Evolutionary conservation across 2,888 invertebrate species (phyloP).

Genomic region (Gerosis bhagava): DNA sequence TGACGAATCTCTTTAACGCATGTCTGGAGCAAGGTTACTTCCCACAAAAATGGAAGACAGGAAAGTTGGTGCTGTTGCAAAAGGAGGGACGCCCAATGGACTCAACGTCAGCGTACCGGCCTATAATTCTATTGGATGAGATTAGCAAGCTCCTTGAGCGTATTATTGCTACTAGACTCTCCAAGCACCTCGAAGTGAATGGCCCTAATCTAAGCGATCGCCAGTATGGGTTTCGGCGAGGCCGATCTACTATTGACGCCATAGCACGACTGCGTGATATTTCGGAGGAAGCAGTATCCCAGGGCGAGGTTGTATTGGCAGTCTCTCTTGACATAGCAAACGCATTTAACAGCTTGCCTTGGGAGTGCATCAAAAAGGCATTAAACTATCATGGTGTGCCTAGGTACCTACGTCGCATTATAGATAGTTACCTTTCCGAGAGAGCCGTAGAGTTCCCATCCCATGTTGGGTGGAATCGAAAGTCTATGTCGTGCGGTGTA

Average conservation of each 20-base stretch:
- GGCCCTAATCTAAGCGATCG: too few species aligned
- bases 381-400: constrained; percentile 25
- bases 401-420: too few species aligned
- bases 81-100: neutral
- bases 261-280: constrained; percentile 3
- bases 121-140: neutral
- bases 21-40: neutral
- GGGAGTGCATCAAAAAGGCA: constrained; percentile 24
- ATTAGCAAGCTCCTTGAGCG: neutral
- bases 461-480: too few species aligned
- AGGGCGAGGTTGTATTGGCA: constrained; percentile 26
- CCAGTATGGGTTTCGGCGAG: too few species aligned
- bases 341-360: constrained; percentile 34
- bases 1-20: too few species aligned
- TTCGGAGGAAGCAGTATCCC: constrained; percentile 18
- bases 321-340: too few species aligned
- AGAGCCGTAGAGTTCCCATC: too few species aligned
- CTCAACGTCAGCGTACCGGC: constrained; percentile 1
- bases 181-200: too few species aligned
- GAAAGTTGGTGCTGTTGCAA: neutral
- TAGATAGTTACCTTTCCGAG: too few species aligned
- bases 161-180: too few species aligned
- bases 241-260: too few species aligned
- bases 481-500: too few species aligned
- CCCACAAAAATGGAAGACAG: neutral